Conservation (phyloP, 2,113 vertebrate genomes). For the Cyphomyrus discorhynchus region DNA sequence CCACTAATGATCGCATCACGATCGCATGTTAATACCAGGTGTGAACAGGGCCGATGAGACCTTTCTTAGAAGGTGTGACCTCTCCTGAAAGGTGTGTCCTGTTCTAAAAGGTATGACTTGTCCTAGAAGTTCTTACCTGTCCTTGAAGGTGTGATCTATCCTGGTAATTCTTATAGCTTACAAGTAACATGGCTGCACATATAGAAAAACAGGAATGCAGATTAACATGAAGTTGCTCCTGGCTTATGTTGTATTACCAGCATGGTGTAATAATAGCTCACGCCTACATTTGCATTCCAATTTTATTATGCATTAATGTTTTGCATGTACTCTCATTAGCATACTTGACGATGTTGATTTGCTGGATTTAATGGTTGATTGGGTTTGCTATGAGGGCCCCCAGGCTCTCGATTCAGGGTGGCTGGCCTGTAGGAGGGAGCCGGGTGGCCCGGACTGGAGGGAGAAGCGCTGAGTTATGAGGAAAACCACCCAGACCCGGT, state of each 20-base stretch:
- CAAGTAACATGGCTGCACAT: background rate
- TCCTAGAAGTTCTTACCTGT: background rate
- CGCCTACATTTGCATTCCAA: slow-evolving; percentile 2
- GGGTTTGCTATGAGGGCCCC: slow-evolving; percentile 4
- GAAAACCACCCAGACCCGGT: background rate
- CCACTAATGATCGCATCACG: too few relatives aligned
- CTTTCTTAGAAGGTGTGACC: background rate
- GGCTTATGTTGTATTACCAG: background rate
- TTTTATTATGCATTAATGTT: slow-evolving; percentile 13
- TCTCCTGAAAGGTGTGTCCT: background rate
- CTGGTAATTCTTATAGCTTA: background rate
- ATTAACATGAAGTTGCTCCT: background rate
- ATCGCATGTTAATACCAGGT: too few relatives aligned
- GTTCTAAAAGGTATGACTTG: background rate
- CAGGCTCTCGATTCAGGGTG: background rate
- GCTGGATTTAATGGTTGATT: slow-evolving; percentile 13
- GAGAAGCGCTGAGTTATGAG: background rate
- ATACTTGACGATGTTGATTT: slow-evolving; percentile 11
- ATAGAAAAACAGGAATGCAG: background rate
- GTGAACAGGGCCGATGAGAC: background rate
- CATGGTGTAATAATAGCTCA: slow-evolving; percentile 2
- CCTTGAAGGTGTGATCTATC: background rate
- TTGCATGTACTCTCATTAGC: slow-evolving; percentile 5
- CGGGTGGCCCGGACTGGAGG: background rate
- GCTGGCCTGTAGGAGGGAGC: background rate